A percentile compares a stretch with the other conserved stretches of the same genome.
phyloP scores from a whole-genome alignment of 2,113 vertebrate species.

The Semicossyphus pulcher region DNA sequence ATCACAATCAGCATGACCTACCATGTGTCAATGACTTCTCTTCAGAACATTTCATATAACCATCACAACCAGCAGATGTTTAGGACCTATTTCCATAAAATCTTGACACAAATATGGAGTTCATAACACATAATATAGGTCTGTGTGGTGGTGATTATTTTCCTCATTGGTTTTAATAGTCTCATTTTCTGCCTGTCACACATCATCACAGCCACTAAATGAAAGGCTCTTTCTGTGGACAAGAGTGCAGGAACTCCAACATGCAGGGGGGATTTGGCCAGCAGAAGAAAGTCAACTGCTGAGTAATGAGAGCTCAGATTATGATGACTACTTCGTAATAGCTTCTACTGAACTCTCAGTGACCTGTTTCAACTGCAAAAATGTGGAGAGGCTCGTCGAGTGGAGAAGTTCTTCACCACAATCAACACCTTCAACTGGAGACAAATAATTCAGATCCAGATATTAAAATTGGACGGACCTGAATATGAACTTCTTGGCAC shows the following conservation, averaged over 20 bases:
- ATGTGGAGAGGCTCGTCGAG: constrained; percentile 1
- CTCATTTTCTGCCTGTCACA: constrained; percentile 42
- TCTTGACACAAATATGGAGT: constrained; percentile 21
- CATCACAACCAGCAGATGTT: not conserved
- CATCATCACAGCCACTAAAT: constrained; percentile 34
- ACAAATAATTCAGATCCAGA: constrained; percentile 17
- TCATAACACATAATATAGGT: constrained; percentile 7
- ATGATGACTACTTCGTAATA: constrained; percentile 39
- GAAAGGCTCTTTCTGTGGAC: constrained; percentile 22
- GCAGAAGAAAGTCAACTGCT: constrained; percentile 20
- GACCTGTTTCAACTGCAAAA: constrained; percentile 32
- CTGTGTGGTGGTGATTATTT: constrained; percentile 8
- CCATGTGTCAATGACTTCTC: no score
- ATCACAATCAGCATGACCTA: no score
- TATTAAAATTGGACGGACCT: not conserved
- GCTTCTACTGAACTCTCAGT: constrained; percentile 52
- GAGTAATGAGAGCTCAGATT: constrained; percentile 46
- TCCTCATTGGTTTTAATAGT: constrained; percentile 33
- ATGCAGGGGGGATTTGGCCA: constrained; percentile 26
- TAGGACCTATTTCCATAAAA: constrained; percentile 18
- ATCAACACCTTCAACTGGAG: not conserved
- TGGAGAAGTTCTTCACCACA: constrained; percentile 4
- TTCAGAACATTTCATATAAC: no score
- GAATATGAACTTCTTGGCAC: constrained; percentile 6
- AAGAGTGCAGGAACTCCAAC: constrained; percentile 10